phyloP scores from a whole-genome alignment of 2,888 invertebrate genomes.

The Callimorpha dominula region DNA sequence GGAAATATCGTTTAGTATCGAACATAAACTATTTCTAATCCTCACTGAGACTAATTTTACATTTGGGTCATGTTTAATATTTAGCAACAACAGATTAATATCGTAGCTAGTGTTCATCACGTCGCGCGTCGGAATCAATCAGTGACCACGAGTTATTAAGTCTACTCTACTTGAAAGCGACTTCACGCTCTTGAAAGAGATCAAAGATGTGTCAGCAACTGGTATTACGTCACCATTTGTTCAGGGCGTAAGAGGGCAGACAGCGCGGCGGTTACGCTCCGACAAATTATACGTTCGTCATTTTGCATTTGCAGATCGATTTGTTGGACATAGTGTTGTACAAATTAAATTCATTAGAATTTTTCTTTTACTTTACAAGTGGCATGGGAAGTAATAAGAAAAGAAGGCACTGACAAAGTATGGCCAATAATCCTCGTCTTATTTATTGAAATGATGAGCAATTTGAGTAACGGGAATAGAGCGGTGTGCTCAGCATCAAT shows the following conservation, averaged over 20 bases:
- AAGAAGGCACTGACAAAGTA: too few species aligned
- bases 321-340: background rate
- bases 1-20: background rate
- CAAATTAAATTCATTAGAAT: background rate
- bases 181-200: constrained; percentile 34
- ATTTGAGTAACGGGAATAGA: background rate
- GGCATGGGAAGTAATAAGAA: too few species aligned
- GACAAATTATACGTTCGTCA: background rate
- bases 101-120: constrained; percentile 4
- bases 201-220: constrained; percentile 26
- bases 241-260: constrained; percentile 2
- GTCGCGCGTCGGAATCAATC: constrained; percentile 19
- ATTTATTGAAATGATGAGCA: too few species aligned
- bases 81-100: background rate
- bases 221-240: constrained; percentile 6
- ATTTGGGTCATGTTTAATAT: constrained; percentile 11
- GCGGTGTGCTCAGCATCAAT: background rate
- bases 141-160: constrained; percentile 23
- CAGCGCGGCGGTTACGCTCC: constrained; percentile 6
- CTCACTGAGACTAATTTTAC: background rate
- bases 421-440: too few species aligned
- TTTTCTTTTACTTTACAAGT: too few species aligned
- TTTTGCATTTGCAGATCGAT: background rate
- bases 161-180: constrained; percentile 28
- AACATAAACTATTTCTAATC: background rate